Evolutionary conservation across 2,797 vertebrate species (phyloP), one percentile per base, ranked within the genome.

Genomic region (Fratercula arctica): DNA sequence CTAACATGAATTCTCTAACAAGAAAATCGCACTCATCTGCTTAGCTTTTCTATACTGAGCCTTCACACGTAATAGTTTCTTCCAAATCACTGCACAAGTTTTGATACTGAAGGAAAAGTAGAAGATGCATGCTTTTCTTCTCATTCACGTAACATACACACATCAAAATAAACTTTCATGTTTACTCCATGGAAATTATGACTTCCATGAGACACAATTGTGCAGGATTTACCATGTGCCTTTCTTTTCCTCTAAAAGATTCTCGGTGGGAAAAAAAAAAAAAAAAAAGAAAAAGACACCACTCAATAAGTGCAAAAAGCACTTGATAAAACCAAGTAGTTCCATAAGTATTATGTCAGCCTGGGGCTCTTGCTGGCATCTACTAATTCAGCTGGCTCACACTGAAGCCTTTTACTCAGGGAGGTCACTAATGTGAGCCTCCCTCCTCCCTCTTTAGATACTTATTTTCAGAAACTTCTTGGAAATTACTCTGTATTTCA

Each of bases 231-330:
- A 59, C 6, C 23, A 20, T 16, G 1, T 19, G 14, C 29, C 43
- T 88, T 91, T 63, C 11, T 78, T 57, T 82, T 85, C 11, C 18
- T 89, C 37, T 48, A 72, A 19, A 20, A 56, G 20, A 41, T 20
- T 75, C 9, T 11, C 25, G 17, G 13, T 7, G 1, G 2, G 12
- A 6, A 0, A 23, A 50, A 20, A 66, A 56, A 37, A 13, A 10
- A 5, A 6, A 39, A 29, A 28, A 28, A 8, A 77, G 20, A 8
- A 39, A 26, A 11, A 13, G 17, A 23, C 20, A 73, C 11, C 16
- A 59, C 8, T 13, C 2, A 2, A 3, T 35, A 79, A 79, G 24
- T 37, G 16, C 12, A 64, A 84, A 89, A 93, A 75, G 0, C 6
- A 59, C 33, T 74, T 48, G 5, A 48, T 43, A 48, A 85, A 76